These are phyloP conservation scores for Spinibarbus caldwelli DNA, from an alignment of 2,797 vertebrate genomes.

Conservation along the genomic window DNA sequence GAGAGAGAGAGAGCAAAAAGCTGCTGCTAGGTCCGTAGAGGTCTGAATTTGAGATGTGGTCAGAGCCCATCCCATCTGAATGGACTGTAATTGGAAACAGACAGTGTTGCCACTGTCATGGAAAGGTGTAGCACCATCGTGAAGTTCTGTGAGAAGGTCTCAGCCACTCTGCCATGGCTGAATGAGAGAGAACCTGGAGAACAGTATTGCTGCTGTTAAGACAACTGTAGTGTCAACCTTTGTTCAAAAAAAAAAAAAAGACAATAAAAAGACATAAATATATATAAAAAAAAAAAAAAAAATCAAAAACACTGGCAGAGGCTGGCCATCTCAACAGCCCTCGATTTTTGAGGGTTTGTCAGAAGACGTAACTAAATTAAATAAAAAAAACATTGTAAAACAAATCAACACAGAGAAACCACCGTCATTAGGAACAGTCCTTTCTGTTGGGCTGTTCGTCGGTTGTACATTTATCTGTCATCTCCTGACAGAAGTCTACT, in stretches of 20 bases:
- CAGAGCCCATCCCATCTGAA: constrained; percentile 84
- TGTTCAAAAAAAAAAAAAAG: constrained; percentile 70
- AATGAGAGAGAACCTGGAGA: constrained; percentile 89
- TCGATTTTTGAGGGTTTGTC: constrained; percentile 74
- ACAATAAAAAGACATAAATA: constrained; percentile 73
- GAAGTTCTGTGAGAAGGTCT: constrained; percentile 82
- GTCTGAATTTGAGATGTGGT: constrained; percentile 78
- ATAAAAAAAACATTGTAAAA: constrained; percentile 57
- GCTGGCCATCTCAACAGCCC: constrained; percentile 82
- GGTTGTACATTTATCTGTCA: constrained; percentile 99
- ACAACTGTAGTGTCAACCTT: constrained; percentile 99
- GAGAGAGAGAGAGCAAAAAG: constrained; percentile 65
- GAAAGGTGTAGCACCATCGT: constrained; percentile 94
- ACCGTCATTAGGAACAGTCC: constrained; percentile 87
- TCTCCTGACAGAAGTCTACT: constrained; percentile 99
- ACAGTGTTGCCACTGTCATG: constrained; percentile 83
- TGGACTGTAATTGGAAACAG: constrained; percentile 85
- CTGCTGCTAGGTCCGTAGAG: constrained; percentile 94
- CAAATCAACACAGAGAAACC: constrained; percentile 68
- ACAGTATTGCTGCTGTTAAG: constrained; percentile 99
- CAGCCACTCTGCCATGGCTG: constrained; percentile 81
- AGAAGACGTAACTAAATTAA: constrained; percentile 66
- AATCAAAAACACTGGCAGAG: constrained; percentile 84
- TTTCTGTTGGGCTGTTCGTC: constrained; percentile 93
- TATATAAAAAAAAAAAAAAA: constrained; percentile 57